Conservation (phyloP, 2,797 vertebrate genomes). For the Chaenodraco wilsoni region DNA sequence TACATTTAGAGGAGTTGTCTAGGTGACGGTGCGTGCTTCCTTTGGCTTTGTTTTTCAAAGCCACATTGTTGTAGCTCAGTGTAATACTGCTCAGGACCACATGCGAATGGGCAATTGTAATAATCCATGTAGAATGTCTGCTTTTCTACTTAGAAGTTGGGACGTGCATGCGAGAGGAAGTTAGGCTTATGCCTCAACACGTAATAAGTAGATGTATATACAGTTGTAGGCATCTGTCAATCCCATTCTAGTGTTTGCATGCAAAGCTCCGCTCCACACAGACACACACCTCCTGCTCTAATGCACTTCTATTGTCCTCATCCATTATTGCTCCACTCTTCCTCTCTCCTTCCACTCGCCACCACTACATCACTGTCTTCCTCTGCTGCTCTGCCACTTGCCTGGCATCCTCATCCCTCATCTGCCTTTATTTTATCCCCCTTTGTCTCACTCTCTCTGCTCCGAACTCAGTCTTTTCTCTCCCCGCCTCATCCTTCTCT, state of each 20-base stretch:
- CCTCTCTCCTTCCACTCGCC: slow-evolving; percentile 53
- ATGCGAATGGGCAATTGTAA: slow-evolving; percentile 28
- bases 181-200: slow-evolving; percentile 43
- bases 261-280: slow-evolving; percentile 24
- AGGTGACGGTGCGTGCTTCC: slow-evolving; percentile 8
- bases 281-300: slow-evolving; percentile 71
- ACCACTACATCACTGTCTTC: slow-evolving; percentile 83
- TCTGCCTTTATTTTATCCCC: slow-evolving; percentile 57
- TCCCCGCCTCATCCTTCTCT: slow-evolving; percentile 58
- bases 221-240: slow-evolving; percentile 40
- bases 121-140: slow-evolving; percentile 21
- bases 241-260: slow-evolving; percentile 22
- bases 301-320: slow-evolving; percentile 87
- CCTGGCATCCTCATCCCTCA: slow-evolving; percentile 76
- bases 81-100: slow-evolving; percentile 5
- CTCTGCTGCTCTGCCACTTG: slow-evolving; percentile 71
- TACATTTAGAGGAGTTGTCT: slow-evolving; percentile 16
- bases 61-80: slow-evolving; percentile 8
- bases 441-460: slow-evolving; percentile 43
- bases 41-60: slow-evolving; percentile 12
- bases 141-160: slow-evolving; percentile 29
- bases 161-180: slow-evolving; percentile 25
- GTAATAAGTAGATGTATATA: slow-evolving; percentile 47
- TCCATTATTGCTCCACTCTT: slow-evolving; percentile 82
- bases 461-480: slow-evolving; percentile 71